phyloP scores from a whole-genome alignment of 2,797 vertebrate species.

The Myiotriccus ornatus region DNA sequence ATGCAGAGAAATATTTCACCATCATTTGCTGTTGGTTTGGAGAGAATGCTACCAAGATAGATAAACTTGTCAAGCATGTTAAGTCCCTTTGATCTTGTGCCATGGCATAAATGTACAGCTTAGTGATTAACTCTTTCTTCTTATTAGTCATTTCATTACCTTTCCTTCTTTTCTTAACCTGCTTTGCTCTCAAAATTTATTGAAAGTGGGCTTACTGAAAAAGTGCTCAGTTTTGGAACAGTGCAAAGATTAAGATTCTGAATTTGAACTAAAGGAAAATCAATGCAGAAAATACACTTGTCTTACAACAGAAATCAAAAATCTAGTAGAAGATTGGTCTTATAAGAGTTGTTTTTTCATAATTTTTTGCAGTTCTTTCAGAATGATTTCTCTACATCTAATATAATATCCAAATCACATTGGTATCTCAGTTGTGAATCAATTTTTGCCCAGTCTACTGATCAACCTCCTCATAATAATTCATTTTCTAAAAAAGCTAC shows the following conservation, averaged over 20 bases:
- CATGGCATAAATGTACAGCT: background rate
- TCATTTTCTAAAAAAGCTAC: background rate
- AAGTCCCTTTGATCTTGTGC: slow-evolving; percentile 40
- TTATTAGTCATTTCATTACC: background rate
- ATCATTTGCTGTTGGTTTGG: slow-evolving; percentile 12
- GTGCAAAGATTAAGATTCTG: background rate
- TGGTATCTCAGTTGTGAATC: background rate
- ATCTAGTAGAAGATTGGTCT: background rate
- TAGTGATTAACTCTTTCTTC: slow-evolving; percentile 19
- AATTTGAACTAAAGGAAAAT: background rate
- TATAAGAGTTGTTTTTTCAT: background rate
- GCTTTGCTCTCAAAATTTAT: background rate
- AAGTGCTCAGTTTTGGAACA: background rate
- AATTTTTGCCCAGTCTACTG: background rate
- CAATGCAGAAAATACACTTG: background rate
- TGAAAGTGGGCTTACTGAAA: background rate
- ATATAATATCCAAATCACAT: background rate
- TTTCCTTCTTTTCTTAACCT: background rate
- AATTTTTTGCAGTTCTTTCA: background rate
- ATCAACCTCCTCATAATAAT: background rate
- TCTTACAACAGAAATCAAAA: background rate
- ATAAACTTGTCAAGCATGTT: slow-evolving; percentile 37
- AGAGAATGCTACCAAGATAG: slow-evolving; percentile 24
- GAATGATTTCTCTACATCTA: background rate
- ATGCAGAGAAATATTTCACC: slow-evolving; percentile 28